Evolutionary conservation across 1,140 invertebrate genomes (phyloP), one percentile per base, ranked within the genome.

Genomic region (Tenebrio molitor): DNA sequence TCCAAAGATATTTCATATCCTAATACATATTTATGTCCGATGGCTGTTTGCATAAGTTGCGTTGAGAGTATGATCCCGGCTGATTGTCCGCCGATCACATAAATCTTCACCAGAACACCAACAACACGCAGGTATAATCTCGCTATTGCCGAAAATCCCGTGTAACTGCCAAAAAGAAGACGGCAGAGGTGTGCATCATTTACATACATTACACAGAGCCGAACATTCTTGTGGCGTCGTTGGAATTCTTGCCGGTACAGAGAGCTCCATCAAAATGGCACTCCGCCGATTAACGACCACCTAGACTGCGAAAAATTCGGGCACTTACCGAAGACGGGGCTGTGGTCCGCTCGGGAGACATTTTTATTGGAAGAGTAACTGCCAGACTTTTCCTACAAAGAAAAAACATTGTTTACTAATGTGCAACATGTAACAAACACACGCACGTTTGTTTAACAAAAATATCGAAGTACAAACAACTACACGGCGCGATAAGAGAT

Each of bases 281-380:
- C 3, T n/a, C 36, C n/a, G n/a, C n/a, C n/a, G n/a, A n/a, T n/a
- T n/a, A n/a, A n/a, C n/a, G n/a, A n/a, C n/a, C n/a, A n/a, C n/a
- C n/a, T n/a, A n/a, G n/a, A n/a, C n/a, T n/a, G n/a, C n/a, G 25
- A 29, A 29, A 29, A 29, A 29, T 4, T 4, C 3, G 3, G 8
- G 8, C 8, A 91, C 92, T 94, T 85, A 94, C 93, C 92, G 84
- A 93, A 94, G 75, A 94, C 92, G 73, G 93, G 91, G 86, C 92
- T 93, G 82, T 92, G 89, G 82, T 94, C 93, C 76, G 92, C 89
- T 83, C 92, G 90, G 67, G 91, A 85, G 68, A 89, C 89, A 85
- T 91, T 84, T 87, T 94, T 95, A 73, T 86, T 90, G 81, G 88
- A 76, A 79, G 84, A 87, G 84, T 90, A 91, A 85, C 86, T 91